These are phyloP conservation scores for Rotaria sp. DNA, from an alignment of 2,888 invertebrate species.

Conservation along the genomic window DNA sequence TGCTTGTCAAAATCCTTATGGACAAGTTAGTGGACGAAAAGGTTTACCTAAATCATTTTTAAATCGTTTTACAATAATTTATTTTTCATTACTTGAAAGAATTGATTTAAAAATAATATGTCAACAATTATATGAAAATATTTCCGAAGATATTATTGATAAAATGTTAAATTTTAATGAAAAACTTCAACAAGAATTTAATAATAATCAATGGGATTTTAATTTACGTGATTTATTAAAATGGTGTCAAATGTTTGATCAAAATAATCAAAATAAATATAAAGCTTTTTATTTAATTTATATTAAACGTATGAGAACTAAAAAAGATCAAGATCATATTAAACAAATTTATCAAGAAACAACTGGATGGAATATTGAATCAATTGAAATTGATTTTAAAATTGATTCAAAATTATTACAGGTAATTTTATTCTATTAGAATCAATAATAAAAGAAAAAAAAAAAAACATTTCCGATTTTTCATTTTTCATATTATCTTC, in stretches of 20 bases:
- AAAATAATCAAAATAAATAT: constrained; percentile 56
- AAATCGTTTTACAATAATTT: constrained; percentile 87
- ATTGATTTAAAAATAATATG: constrained; percentile 37
- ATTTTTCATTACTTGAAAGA: constrained; percentile 33
- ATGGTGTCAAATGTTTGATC: constrained; percentile 73
- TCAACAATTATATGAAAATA: constrained; percentile 59
- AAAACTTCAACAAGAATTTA: constrained; percentile 64
- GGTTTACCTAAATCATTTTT: constrained; percentile 91
- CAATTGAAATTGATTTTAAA: not conserved
- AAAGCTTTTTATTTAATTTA: constrained; percentile 70
- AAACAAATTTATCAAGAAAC: constrained; percentile 49
- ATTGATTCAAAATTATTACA: not conserved
- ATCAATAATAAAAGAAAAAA: too few species aligned
- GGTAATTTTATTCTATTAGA: not conserved
- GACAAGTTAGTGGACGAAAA: constrained; percentile 87
- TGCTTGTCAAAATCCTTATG: constrained; percentile 91
- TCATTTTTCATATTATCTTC: too few species aligned
- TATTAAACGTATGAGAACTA: constrained; percentile 74
- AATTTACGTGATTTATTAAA: constrained; percentile 87
- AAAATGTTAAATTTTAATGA: constrained; percentile 72
- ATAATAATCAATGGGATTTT: constrained; percentile 89
- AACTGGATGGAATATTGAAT: constrained; percentile 58
- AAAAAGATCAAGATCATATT: constrained; percentile 67
- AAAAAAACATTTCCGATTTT: too few species aligned
- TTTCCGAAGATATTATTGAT: constrained; percentile 62